These are phyloP conservation scores for Platygyra sinensis DNA, from an alignment of 64 coral and sea anemone species.

Conservation along the genomic window DNA sequence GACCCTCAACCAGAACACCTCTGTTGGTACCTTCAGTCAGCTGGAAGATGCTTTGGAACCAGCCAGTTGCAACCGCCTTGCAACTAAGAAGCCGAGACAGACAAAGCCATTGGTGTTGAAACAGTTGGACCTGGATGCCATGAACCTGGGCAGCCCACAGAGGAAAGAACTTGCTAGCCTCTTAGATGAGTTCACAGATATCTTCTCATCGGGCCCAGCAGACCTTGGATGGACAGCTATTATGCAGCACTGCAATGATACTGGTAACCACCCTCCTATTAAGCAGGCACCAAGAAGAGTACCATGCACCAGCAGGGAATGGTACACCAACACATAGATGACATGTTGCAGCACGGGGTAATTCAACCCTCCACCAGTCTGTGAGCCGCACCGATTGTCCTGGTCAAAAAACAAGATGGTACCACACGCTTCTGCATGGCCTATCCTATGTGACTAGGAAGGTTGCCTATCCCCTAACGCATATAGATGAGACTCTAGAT, in stretches of 20 bases:
- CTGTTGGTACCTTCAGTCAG: conserved; percentile 3
- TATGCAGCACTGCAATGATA: conserved; percentile 50
- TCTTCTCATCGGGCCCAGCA: too few relatives aligned
- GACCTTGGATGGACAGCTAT: too few relatives aligned
- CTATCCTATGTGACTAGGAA: background rate
- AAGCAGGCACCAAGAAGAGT: conserved; percentile 36
- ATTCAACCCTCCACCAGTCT: background rate
- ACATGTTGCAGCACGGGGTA: conserved; percentile 10
- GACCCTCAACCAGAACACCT: background rate
- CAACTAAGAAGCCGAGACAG: background rate
- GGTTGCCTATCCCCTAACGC: background rate
- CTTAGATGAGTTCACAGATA: too few relatives aligned
- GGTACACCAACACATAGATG: too few relatives aligned
- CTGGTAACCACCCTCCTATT: background rate
- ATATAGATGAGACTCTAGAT: too few relatives aligned
- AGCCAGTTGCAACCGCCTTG: background rate
- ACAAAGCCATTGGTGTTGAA: background rate
- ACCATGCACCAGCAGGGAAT: conserved; percentile 2
- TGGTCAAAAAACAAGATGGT: conserved; percentile 42
- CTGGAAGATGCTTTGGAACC: background rate
- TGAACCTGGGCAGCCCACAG: too few relatives aligned
- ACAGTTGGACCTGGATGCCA: background rate
- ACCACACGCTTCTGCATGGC: conserved; percentile 8
- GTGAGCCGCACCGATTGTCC: background rate
- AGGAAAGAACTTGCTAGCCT: too few relatives aligned